A percentile compares a stretch with the other conserved stretches of the same genome.
phyloP scores from a whole-genome alignment of 2,888 invertebrate species.

The Escarpia spicata region DNA sequence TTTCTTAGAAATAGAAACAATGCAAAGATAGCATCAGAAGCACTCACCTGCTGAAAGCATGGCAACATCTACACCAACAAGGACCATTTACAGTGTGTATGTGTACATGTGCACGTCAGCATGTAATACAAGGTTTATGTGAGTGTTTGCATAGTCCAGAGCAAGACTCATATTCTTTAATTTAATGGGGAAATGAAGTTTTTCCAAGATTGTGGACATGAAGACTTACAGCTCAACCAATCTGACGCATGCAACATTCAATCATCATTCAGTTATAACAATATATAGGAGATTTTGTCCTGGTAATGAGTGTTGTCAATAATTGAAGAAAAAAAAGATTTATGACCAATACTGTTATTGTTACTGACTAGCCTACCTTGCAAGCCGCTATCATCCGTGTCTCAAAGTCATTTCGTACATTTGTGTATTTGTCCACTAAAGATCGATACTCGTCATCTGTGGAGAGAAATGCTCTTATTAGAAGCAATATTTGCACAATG shows the following conservation, averaged over 20 bases:
- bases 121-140: no score
- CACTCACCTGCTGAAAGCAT: neutral
- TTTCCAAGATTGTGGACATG: neutral
- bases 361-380: conserved; percentile 68
- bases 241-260: neutral
- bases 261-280: neutral
- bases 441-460: conserved; percentile 92
- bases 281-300: neutral
- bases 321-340: neutral
- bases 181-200: no score
- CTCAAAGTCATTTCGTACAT: conserved; percentile 92
- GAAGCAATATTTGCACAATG: neutral
- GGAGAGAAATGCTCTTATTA: conserved; percentile 29
- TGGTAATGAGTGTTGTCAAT: neutral
- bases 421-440: conserved; percentile 90
- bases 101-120: no score
- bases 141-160: no score
- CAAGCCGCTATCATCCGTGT: conserved; percentile 83
- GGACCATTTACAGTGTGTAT: no score
- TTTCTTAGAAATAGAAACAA: conserved; percentile 59
- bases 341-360: neutral
- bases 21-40: neutral
- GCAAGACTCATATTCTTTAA: no score
- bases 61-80: no score
- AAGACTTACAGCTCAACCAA: neutral